phyloP scores from a whole-genome alignment of 2,113 vertebrate genomes.

The Myodes glareolus region DNA sequence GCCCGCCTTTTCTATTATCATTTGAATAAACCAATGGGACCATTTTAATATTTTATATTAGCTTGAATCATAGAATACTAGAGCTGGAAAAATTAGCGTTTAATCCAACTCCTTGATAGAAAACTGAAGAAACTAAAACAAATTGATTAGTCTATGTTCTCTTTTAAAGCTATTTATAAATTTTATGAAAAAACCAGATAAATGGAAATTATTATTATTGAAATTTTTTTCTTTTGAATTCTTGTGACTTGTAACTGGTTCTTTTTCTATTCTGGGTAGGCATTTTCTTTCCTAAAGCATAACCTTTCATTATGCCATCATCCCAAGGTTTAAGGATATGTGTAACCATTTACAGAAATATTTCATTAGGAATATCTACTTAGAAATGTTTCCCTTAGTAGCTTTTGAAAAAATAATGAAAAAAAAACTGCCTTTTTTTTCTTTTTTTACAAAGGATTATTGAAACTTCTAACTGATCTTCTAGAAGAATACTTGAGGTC shows the following conservation, averaged over 20 bases:
- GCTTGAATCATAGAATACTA: conserved; percentile 42
- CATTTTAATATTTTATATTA: conserved; percentile 39
- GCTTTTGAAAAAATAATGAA: neutral
- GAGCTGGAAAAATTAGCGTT: neutral
- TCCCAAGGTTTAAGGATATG: conserved; percentile 9
- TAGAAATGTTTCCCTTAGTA: conserved; percentile 41
- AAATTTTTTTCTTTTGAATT: conserved; percentile 61
- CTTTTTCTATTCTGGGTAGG: conserved; percentile 54
- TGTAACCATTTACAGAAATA: conserved; percentile 52
- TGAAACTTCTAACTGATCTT: neutral
- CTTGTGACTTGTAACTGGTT: conserved; percentile 58
- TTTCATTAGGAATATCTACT: conserved; percentile 1
- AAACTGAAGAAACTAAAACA: conserved; percentile 28
- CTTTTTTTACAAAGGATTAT: neutral
- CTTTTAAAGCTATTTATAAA: conserved; percentile 64
- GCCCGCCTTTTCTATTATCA: neutral
- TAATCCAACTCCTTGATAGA: conserved; percentile 21
- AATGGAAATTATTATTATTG: conserved; percentile 55
- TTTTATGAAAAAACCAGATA: conserved; percentile 52
- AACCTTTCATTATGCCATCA: neutral
- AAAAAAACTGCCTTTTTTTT: too few relatives aligned
- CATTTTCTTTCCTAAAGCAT: conserved; percentile 18
- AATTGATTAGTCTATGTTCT: conserved; percentile 44
- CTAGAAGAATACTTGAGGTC: neutral
- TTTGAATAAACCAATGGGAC: conserved; percentile 21